Evolutionary conservation across 2,888 invertebrate genomes (phyloP).

Genomic region (Platycheirus albimanus): DNA sequence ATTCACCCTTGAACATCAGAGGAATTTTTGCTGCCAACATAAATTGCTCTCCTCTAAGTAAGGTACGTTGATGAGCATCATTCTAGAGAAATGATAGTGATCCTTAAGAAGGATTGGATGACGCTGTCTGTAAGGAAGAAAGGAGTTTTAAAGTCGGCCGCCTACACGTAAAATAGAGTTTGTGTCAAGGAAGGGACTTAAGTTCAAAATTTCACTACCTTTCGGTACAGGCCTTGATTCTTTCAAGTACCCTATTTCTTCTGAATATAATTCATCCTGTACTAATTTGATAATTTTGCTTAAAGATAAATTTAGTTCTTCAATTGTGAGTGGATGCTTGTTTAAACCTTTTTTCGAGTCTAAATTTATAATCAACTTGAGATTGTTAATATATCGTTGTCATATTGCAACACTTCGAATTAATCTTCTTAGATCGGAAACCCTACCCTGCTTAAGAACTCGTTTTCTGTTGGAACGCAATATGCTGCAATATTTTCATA

Average conservation of each 20-base stretch:
- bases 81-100: slow-evolving; percentile 10
- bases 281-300: too few species aligned
- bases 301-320: too few species aligned
- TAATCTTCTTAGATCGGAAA: too few species aligned
- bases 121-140: neutral
- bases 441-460: neutral
- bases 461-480: neutral
- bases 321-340: too few species aligned
- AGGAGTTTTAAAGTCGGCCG: neutral
- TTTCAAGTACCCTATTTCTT: neutral
- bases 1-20: too few species aligned
- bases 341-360: neutral
- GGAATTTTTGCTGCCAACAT: slow-evolving; percentile 26
- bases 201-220: too few species aligned
- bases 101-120: slow-evolving; percentile 7
- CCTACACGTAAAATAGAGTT: neutral
- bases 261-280: neutral
- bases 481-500: neutral
- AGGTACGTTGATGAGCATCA: neutral
- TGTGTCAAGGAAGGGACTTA: neutral
- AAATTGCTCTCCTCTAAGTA: slow-evolving; percentile 22
- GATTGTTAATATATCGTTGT: too few species aligned
- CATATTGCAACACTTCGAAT: too few species aligned
- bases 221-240: neutral
- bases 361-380: neutral